These are phyloP conservation scores for Ciona savignyi DNA, from an alignment of 23 tunicate species.

Conservation along the genomic window DNA sequence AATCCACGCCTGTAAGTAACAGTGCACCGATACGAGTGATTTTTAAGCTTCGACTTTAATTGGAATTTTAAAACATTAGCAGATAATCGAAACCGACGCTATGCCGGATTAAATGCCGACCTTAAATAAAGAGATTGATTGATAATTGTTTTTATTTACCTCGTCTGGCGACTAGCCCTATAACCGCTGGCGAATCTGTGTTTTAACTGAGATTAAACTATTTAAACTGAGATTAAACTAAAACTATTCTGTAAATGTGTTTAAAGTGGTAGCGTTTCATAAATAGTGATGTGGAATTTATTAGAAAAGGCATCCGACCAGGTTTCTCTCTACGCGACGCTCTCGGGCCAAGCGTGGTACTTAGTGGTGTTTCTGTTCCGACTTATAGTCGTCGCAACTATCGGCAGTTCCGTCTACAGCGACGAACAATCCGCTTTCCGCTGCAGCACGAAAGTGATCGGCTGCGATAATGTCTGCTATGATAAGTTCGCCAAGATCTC, in stretches of 20 bases:
- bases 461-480: conserved; percentile 96
- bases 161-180: too few species aligned
- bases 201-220: too few species aligned
- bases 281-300: conserved; percentile 45
- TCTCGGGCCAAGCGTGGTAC: conserved; percentile 62
- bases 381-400: conserved; percentile 57
- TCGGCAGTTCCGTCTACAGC: conserved; percentile 70
- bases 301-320: conserved; percentile 59
- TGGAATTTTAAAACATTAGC: background rate
- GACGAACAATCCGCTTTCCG: conserved; percentile 90
- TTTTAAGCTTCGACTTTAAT: background rate
- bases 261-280: too few species aligned
- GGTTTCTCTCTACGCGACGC: conserved; percentile 53
- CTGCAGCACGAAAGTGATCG: conserved; percentile 89
- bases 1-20: too few species aligned
- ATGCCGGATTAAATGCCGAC: background rate
- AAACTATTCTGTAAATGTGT: too few species aligned
- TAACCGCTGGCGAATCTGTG: too few species aligned
- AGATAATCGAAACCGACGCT: background rate
- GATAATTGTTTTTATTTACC: too few species aligned
- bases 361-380: conserved; percentile 73
- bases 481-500: conserved; percentile 89
- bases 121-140: background rate
- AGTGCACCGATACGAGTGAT: background rate
- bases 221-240: too few species aligned